Evolutionary conservation across 2,113 vertebrate genomes (phyloP).

Genomic region (Poecilia latipinna): DNA sequence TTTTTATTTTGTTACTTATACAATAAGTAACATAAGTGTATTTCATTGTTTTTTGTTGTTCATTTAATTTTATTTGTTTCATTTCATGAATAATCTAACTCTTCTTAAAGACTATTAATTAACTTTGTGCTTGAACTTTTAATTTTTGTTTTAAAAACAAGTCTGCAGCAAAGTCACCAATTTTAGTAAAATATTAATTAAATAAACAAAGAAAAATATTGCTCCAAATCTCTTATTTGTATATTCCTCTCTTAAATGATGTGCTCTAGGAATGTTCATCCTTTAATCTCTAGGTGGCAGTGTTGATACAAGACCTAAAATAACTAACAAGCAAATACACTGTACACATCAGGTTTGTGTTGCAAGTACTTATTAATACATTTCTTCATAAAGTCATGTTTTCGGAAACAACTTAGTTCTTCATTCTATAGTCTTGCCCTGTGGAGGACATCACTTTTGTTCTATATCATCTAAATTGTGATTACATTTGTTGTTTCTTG

Average conservation of each 20-base stretch:
- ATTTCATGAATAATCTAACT: too few relatives aligned
- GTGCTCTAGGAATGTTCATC: constrained; percentile 9
- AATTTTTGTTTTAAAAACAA: too few relatives aligned
- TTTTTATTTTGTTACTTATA: too few relatives aligned
- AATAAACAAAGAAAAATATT: too few relatives aligned
- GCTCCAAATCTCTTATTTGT: neutral
- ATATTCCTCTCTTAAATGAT: neutral
- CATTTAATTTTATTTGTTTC: too few relatives aligned
- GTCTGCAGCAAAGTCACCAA: too few relatives aligned
- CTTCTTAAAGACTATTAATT: too few relatives aligned
- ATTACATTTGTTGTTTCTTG: neutral
- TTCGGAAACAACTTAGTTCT: neutral
- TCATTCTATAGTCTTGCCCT: neutral
- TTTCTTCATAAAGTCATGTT: neutral
- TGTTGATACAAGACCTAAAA: constrained; percentile 63
- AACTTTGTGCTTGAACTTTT: too few relatives aligned
- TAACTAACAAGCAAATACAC: neutral
- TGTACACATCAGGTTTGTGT: neutral
- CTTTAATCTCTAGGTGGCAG: constrained; percentile 73
- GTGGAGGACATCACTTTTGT: neutral
- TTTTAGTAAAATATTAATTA: too few relatives aligned
- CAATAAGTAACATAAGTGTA: too few relatives aligned
- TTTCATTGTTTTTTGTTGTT: too few relatives aligned
- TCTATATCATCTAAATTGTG: neutral
- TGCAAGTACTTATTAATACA: neutral